Evolutionary conservation across 2,888 invertebrate species (phyloP).

Genomic region (Nysson spinosus): DNA sequence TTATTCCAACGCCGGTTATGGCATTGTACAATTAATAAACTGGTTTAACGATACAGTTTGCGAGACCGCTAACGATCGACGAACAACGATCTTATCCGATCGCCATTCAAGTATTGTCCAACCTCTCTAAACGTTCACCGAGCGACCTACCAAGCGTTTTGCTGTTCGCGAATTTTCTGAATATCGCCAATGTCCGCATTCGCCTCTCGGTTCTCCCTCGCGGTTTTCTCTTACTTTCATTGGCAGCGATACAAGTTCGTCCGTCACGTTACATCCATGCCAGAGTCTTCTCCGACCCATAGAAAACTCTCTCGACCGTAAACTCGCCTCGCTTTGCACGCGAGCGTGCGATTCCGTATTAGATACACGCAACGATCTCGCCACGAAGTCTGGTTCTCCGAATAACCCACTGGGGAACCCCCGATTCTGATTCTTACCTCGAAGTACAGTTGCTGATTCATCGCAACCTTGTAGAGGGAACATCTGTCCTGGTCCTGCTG

Average conservation of each 20-base stretch:
- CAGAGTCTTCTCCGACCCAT: no score
- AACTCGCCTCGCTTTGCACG: constrained; percentile 9
- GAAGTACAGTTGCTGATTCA: constrained; percentile 83
- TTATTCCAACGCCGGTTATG: no score
- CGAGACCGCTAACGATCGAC: no score
- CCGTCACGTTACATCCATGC: no score
- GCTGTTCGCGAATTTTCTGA: no score
- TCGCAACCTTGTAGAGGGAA: constrained; percentile 84
- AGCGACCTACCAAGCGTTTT: no score
- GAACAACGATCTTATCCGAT: no score
- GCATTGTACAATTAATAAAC: no score
- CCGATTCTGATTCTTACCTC: constrained; percentile 72
- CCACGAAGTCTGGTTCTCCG: constrained; percentile 1
- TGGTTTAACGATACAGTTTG: no score
- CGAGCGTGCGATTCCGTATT: constrained; percentile 21
- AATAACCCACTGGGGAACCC: not conserved
- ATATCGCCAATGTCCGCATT: no score
- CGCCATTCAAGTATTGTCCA: no score
- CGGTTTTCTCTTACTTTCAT: constrained; percentile 51
- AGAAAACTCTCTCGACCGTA: constrained; percentile 26
- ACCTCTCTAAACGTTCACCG: no score
- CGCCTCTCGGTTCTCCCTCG: not conserved
- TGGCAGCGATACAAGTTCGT: constrained; percentile 17
- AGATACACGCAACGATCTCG: not conserved
- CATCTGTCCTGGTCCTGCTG: constrained; percentile 79